Conservation (phyloP, 2,113 vertebrate species). For the Pao palembangensis region DNA sequence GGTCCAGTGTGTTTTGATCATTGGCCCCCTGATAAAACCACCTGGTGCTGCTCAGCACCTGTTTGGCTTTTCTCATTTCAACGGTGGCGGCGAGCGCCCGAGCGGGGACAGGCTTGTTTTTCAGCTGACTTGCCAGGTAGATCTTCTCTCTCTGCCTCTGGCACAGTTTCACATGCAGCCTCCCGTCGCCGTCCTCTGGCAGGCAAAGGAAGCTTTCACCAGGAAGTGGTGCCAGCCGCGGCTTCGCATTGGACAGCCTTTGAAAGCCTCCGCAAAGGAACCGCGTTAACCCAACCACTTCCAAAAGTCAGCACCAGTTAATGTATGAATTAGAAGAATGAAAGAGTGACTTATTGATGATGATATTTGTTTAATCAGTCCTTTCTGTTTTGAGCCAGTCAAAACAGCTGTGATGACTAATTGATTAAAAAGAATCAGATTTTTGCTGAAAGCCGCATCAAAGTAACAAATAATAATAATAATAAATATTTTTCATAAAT, state of each 20-base stretch:
- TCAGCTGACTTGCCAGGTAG: slow-evolving; percentile 38
- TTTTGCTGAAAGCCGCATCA: no score
- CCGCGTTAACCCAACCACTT: slow-evolving; percentile 20
- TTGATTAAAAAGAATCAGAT: no score
- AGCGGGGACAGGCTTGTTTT: slow-evolving; percentile 23
- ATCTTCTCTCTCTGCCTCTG: slow-evolving; percentile 34
- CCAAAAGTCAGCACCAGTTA: slow-evolving; percentile 20
- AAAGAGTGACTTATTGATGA: slow-evolving; percentile 13
- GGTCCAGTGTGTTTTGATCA: not conserved
- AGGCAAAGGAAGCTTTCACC: slow-evolving; percentile 31
- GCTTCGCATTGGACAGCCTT: slow-evolving; percentile 39
- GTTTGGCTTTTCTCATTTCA: slow-evolving; percentile 42
- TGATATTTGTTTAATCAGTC: slow-evolving; percentile 8
- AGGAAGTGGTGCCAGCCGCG: slow-evolving; percentile 29
- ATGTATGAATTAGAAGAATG: slow-evolving; percentile 23
- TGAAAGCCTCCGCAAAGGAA: slow-evolving; percentile 30
- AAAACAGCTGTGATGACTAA: no score
- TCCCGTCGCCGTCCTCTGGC: slow-evolving; percentile 51
- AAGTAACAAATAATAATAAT: no score
- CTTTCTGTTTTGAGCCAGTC: not conserved
- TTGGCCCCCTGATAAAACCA: slow-evolving; percentile 20
- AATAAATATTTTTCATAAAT: no score
- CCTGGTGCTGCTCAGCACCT: slow-evolving; percentile 35
- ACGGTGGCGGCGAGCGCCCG: slow-evolving; percentile 21
- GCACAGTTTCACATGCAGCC: slow-evolving; percentile 29